A percentile compares a stretch with the other conserved stretches of the same genome.
phyloP scores from a whole-genome alignment of 2,888 invertebrate genomes.

The Prosapia bicincta region DNA sequence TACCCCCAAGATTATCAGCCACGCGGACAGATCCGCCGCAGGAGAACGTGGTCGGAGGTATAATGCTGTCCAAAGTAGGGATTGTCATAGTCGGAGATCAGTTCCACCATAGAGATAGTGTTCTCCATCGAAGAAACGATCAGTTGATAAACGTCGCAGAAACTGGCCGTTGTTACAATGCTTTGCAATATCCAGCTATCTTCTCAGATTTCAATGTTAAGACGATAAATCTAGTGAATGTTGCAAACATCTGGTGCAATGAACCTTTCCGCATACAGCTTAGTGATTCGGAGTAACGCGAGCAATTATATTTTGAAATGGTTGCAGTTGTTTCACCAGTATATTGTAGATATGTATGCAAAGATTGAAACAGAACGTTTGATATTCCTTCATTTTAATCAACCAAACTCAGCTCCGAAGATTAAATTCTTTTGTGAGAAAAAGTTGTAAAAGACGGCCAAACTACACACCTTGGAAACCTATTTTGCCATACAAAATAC shows the following conservation, averaged over 20 bases:
- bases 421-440: conserved; percentile 43
- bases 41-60: too few species aligned
- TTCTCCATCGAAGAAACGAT: conserved; percentile 33
- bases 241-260: background rate
- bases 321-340: conserved; percentile 39
- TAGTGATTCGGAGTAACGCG: conserved; percentile 26
- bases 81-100: too few species aligned
- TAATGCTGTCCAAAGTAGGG: too few species aligned
- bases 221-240: background rate
- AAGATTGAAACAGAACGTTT: conserved; percentile 44
- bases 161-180: conserved; percentile 37
- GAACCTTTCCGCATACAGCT: conserved; percentile 8
- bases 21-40: too few species aligned
- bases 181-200: conserved; percentile 42
- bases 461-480: conserved; percentile 37
- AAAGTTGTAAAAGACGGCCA: conserved; percentile 38
- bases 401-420: conserved; percentile 25
- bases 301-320: conserved; percentile 10
- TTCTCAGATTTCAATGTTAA: conserved; percentile 36
- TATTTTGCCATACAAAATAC: conserved; percentile 41
- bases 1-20: too few species aligned
- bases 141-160: conserved; percentile 29
- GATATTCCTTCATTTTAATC: conserved; percentile 41
- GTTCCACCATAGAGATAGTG: conserved; percentile 27
- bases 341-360: conserved; percentile 43